Percentiles rank a stretch among this genome's conserved stretches.
Evolutionary conservation across 2,113 vertebrate genomes (phyloP).

Genomic region (Hiodon alosoides): DNA sequence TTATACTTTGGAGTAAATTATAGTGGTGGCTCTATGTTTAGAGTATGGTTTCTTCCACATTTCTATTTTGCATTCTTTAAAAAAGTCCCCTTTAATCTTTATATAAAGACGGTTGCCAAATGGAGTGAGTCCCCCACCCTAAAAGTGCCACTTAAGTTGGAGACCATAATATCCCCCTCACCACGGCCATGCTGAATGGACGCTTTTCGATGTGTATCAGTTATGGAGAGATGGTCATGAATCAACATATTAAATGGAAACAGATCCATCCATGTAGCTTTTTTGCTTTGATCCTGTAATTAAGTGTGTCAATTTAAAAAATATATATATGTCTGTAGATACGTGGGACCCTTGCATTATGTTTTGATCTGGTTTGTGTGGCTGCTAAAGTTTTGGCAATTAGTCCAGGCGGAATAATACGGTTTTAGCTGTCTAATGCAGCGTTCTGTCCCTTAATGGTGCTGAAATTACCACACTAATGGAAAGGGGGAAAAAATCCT

Average conservation of each 20-base stretch:
- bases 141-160: slow-evolving; percentile 13
- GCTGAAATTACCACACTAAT: not conserved
- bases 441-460: not conserved
- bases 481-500: too few species aligned
- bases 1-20: not conserved
- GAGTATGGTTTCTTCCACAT: not conserved
- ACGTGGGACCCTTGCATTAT: not conserved
- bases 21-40: slow-evolving; percentile 6
- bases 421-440: not conserved
- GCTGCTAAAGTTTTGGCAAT: not conserved
- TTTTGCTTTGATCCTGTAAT: slow-evolving; percentile 4
- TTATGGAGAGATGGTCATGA: not conserved
- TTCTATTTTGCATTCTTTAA: not conserved
- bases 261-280: not conserved
- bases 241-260: slow-evolving; percentile 15
- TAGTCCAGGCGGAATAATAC: not conserved
- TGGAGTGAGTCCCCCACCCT: not conserved
- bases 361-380: slow-evolving; percentile 11
- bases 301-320: not conserved
- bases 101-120: slow-evolving; percentile 9
- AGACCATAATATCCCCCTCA: slow-evolving; percentile 6
- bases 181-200: slow-evolving; percentile 9
- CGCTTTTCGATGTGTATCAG: slow-evolving; percentile 1
- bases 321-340: not conserved
- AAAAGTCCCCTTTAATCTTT: slow-evolving; percentile 5